phyloP scores from a whole-genome alignment of 2,797 vertebrate genomes.

The Poeciliopsis gracilis region DNA sequence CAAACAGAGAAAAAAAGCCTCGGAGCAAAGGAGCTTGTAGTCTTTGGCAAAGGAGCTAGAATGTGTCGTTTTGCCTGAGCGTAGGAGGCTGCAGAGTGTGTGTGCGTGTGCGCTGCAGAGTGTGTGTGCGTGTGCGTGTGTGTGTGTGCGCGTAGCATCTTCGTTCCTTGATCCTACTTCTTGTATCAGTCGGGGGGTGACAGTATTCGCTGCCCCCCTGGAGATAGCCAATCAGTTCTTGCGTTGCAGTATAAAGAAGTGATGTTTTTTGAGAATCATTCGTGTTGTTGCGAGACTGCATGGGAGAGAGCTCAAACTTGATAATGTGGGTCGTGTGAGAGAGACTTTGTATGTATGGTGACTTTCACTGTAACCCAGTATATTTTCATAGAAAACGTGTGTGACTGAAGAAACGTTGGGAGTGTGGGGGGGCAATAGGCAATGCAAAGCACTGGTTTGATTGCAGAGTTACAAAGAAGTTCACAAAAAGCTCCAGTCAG shows the following conservation, averaged over 20 bases:
- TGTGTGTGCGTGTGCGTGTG: slow-evolving; percentile 18
- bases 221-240: slow-evolving; percentile 87
- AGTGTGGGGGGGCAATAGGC: slow-evolving; percentile 28
- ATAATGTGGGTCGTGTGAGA: slow-evolving; percentile 50
- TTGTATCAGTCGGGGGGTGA: slow-evolving; percentile 70
- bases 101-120: slow-evolving; percentile 18
- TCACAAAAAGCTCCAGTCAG: slow-evolving; percentile 29
- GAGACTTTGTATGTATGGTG: slow-evolving; percentile 56
- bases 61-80: slow-evolving; percentile 59
- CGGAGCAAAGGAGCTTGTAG: slow-evolving; percentile 46
- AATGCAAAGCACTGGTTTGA: slow-evolving; percentile 68
- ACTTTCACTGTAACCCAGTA: slow-evolving; percentile 67
- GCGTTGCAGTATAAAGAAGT: slow-evolving; percentile 82
- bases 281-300: slow-evolving; percentile 57
- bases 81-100: slow-evolving; percentile 16
- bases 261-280: slow-evolving; percentile 73
- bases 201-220: slow-evolving; percentile 63
- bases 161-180: slow-evolving; percentile 67
- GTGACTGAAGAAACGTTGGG: slow-evolving; percentile 50
- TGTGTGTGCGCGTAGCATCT: slow-evolving; percentile 39
- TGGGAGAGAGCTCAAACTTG: slow-evolving; percentile 67
- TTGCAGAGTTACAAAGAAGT: slow-evolving; percentile 30
- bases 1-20: slow-evolving; percentile 67
- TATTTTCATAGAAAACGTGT: slow-evolving; percentile 73
- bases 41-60: slow-evolving; percentile 64